Percentiles rank a stretch among this genome's conserved stretches.
Evolutionary conservation across 2,113 vertebrate species (phyloP).

Genomic region (Falco punctatus): DNA sequence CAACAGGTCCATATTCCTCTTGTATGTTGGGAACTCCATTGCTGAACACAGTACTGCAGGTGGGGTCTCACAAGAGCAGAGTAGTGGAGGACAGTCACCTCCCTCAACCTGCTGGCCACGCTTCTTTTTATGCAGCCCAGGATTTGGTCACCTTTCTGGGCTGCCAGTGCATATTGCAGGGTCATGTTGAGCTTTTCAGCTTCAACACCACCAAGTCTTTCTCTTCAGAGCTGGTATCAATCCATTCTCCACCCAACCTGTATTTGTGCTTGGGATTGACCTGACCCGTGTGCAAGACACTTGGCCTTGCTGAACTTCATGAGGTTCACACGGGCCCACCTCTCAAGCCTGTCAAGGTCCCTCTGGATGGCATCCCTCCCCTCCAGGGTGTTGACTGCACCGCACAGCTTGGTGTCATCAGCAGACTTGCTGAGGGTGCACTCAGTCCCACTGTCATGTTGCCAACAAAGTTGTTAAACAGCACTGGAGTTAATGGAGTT

Average conservation of each 20-base stretch:
- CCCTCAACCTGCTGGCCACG: background rate
- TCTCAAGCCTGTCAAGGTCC: background rate
- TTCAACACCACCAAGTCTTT: background rate
- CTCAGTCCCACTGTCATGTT: background rate
- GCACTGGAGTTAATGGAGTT: background rate
- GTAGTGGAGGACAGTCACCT: background rate
- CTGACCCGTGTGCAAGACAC: background rate
- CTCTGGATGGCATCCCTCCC: background rate
- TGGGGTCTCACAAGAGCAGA: background rate
- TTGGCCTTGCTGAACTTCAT: background rate
- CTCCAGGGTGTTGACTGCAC: background rate
- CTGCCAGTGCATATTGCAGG: fast-evolving
- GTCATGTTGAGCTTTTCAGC: background rate
- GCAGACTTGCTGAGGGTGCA: background rate
- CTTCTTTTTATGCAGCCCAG: background rate
- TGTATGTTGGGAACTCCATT: background rate
- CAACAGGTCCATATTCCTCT: background rate
- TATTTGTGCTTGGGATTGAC: background rate
- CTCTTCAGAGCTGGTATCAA: background rate
- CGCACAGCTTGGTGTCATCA: background rate
- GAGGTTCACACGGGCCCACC: fast-evolving
- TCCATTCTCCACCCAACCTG: background rate
- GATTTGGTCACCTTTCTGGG: background rate
- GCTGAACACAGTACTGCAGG: background rate
- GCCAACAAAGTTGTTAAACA: background rate